These are phyloP conservation scores for Neodiprion lecontei DNA, from an alignment of 1,140 invertebrate genomes.

Conservation along the genomic window DNA sequence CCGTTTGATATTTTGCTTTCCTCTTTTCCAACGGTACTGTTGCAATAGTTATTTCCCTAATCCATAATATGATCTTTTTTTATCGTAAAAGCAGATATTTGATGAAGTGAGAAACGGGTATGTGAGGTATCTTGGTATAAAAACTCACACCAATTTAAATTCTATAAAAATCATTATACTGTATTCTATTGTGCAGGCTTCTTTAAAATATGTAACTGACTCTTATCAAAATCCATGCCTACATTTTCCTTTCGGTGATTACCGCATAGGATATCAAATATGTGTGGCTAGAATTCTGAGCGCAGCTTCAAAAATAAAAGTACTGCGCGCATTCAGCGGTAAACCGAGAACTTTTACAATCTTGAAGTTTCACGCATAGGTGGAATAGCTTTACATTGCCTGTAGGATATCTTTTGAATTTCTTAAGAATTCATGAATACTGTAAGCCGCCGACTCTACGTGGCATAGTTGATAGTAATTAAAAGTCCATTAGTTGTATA, in stretches of 20 bases:
- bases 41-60: no score
- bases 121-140: no score
- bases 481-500: no score
- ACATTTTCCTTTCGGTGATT: not conserved
- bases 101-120: no score
- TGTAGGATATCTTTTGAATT: not conserved
- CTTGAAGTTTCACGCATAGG: not conserved
- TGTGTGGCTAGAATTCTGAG: not conserved
- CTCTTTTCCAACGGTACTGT: no score
- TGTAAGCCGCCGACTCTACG: not conserved
- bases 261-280: not conserved
- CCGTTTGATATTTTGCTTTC: not conserved
- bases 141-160: no score
- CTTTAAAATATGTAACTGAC: no score
- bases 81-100: no score
- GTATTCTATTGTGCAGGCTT: no score
- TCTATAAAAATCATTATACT: no score
- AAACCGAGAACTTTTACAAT: not conserved
- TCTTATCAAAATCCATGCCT: no score
- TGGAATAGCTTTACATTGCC: not conserved
- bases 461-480: conserved; percentile 3
- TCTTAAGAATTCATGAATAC: not conserved
- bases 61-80: no score
- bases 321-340: not conserved
- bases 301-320: not conserved